Evolutionary conservation across 2,113 vertebrate genomes (phyloP).

Genomic region (Merops nubicus): DNA sequence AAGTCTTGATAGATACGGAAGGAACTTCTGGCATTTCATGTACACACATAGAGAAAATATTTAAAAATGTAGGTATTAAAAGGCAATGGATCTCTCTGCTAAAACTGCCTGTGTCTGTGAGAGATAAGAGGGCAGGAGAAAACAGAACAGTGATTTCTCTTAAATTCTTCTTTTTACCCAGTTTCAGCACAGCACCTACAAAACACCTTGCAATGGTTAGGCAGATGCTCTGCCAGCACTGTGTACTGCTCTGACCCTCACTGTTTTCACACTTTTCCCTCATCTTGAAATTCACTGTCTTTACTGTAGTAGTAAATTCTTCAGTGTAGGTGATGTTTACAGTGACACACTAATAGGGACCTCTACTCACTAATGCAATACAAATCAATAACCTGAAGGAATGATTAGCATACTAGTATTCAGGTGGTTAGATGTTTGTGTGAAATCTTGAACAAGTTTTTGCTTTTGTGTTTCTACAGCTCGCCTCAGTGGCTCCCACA

Average conservation of each 20-base stretch:
- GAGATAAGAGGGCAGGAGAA: conserved; percentile 24
- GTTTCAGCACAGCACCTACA: neutral
- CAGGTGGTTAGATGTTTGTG: neutral
- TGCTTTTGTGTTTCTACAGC: neutral
- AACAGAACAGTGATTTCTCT: conserved; percentile 13
- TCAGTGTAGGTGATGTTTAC: neutral
- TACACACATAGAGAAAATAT: neutral
- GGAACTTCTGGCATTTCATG: neutral
- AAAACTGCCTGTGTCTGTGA: conserved; percentile 2
- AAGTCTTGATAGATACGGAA: neutral
- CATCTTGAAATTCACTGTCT: neutral
- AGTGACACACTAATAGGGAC: neutral
- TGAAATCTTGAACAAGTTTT: neutral
- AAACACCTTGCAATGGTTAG: neutral
- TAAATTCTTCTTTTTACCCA: neutral
- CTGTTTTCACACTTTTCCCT: neutral
- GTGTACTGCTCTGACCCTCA: neutral
- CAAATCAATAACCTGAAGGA: neutral
- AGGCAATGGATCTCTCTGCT: conserved; percentile 15
- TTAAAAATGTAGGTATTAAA: conserved; percentile 5
- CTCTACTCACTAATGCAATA: neutral
- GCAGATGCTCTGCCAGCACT: neutral
- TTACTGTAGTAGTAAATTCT: neutral
- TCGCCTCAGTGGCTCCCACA: neutral
- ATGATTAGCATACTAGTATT: neutral